A percentile compares a stretch with the other conserved stretches of the same genome.
Conservation (phyloP, 1,140 invertebrate species). For the Zophobas morio region DNA sequence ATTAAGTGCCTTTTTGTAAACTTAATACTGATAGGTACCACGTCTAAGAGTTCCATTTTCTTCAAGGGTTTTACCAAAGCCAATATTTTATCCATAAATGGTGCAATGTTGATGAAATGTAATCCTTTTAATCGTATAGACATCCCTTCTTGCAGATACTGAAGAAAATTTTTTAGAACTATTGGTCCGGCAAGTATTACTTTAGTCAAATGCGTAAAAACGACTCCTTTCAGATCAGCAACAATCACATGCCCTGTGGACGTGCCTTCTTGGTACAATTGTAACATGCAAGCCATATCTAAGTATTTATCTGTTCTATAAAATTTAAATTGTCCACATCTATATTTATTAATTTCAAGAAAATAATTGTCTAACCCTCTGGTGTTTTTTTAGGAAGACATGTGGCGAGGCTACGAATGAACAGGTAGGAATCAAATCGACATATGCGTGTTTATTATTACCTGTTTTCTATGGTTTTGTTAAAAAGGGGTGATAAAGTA, state of each 20-base stretch:
- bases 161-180: constrained; percentile 74
- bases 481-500: constrained; percentile 68
- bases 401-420: constrained; percentile 56
- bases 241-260: constrained; percentile 72
- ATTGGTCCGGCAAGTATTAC: constrained; percentile 68
- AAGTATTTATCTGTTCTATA: constrained; percentile 67
- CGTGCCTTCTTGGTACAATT: constrained; percentile 70
- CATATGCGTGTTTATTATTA: constrained; percentile 60
- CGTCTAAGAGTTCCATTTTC: constrained; percentile 76
- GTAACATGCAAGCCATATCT: constrained; percentile 74
- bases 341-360: constrained; percentile 69
- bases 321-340: constrained; percentile 75
- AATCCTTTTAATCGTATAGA: constrained; percentile 76
- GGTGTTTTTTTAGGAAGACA: constrained; percentile 69
- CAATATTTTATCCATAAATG: constrained; percentile 79
- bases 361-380: constrained; percentile 72
- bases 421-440: too few relatives aligned
- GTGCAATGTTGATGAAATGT: constrained; percentile 78
- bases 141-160: constrained; percentile 72
- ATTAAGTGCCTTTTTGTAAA: too few relatives aligned
- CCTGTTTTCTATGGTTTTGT: constrained; percentile 69
- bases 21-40: constrained; percentile 56
- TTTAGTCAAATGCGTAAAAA: constrained; percentile 73
- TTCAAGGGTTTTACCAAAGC: constrained; percentile 79
- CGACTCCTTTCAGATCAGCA: constrained; percentile 73